Evolutionary conservation across 2,888 invertebrate species (phyloP), one percentile per base, ranked within the genome.

Genomic region (Nematopogon swammerdamellus): DNA sequence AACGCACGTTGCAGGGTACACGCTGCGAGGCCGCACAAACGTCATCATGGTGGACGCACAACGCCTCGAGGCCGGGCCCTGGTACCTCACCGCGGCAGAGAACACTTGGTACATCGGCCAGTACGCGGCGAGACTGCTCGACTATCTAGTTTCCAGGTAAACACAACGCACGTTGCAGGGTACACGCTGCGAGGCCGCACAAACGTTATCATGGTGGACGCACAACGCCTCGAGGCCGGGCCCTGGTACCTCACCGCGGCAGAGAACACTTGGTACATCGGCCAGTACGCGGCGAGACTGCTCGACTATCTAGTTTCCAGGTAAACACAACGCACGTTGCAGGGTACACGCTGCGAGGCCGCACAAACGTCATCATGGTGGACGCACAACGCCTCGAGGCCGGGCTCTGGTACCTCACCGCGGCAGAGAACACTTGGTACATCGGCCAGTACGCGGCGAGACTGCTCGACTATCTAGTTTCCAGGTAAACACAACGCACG

Each of bases 201-300:
- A 29, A 86, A 86, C 59, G 65, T 85, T 3, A 81, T 86, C 30
- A 71, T 85, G 59, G 67, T 85, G 48, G 82, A 85, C 59, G 83
- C 85, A 6, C 73, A 67, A 2, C 65, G 75, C 8, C 63, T 85
- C 45, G 82, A 84, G 55, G 84, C 85, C 0, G 84, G 85, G 0
- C 85, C 85, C 0, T 85, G 85, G 85, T 86, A 86, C 65, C 67
- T 81, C 57, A 82, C 80, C 0, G 77, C 77, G 0, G 44, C 18
- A 3, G 48, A 55, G 59, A 19, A 11, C 29, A 18, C 18, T 8
- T 11, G 6, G 10, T 19, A 82, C 53, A 83, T 85, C 1, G 86
- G 86, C 0, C 67, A 74, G 48, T 83, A 81, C 57, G 76, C 82
- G 0, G 86, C 83, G 0, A 62, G 65, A 56, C 81, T 86, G 57